phyloP scores from a whole-genome alignment of 1,140 invertebrate genomes.

The Geopemphigus sp. region DNA sequence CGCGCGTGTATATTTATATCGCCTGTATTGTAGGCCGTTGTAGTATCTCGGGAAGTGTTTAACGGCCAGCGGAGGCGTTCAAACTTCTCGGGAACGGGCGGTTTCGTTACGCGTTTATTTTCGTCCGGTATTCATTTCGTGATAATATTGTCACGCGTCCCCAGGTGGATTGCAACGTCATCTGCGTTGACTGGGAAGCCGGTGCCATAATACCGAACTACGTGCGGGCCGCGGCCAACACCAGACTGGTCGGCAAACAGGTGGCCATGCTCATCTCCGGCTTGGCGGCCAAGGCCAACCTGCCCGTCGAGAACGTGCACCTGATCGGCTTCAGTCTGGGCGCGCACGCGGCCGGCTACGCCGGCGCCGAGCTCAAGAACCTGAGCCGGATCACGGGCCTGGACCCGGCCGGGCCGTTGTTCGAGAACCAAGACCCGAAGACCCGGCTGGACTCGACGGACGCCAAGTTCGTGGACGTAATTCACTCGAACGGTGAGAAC shows the following conservation, averaged over 20 bases:
- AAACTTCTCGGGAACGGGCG: no score
- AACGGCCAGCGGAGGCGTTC: no score
- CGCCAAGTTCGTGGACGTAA: slow-evolving; percentile 90
- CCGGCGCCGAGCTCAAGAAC: slow-evolving; percentile 79
- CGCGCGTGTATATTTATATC: no score
- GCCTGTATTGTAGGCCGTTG: no score
- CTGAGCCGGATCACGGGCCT: slow-evolving; percentile 83
- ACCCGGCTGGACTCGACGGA: slow-evolving; percentile 79
- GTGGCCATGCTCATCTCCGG: slow-evolving; percentile 71
- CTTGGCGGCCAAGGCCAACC: slow-evolving; percentile 59
- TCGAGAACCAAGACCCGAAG: slow-evolving; percentile 79
- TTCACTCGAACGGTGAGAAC: slow-evolving; percentile 79
- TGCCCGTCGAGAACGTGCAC: slow-evolving; percentile 71
- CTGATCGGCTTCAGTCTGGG: slow-evolving; percentile 88
- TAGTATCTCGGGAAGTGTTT: no score
- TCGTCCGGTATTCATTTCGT: no score
- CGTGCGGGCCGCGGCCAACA: slow-evolving; percentile 88
- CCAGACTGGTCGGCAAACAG: slow-evolving; percentile 86
- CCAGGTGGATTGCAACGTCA: slow-evolving; percentile 76
- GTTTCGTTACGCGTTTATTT: no score
- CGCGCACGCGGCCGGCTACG: slow-evolving; percentile 90
- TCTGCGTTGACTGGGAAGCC: slow-evolving; percentile 92
- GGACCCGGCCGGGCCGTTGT: slow-evolving; percentile 86
- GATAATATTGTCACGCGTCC: background rate
- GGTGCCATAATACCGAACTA: slow-evolving; percentile 91